phyloP scores from a whole-genome alignment of 2,797 vertebrate genomes.

The Centropyge bicolor region DNA sequence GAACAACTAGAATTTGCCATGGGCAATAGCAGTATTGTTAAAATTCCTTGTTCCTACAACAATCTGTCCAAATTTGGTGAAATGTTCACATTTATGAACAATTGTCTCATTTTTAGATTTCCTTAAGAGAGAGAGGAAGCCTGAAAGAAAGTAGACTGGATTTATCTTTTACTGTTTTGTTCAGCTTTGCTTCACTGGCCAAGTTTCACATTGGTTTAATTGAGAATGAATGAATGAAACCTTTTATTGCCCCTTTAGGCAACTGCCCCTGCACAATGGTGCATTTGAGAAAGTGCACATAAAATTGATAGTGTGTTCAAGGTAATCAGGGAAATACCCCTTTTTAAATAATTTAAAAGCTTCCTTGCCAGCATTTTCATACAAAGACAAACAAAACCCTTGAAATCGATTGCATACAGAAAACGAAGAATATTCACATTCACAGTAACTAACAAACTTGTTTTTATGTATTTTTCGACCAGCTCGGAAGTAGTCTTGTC shows the following conservation, averaged over 20 bases:
- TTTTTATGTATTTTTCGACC: neutral
- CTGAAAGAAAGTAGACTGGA: too few species aligned
- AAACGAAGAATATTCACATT: neutral
- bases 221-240: conserved; percentile 16
- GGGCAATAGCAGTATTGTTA: neutral
- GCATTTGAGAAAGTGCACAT: neutral
- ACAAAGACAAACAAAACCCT: too few species aligned
- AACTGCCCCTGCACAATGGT: neutral
- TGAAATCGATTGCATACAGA: neutral
- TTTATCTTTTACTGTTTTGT: neutral
- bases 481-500: neutral
- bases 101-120: neutral
- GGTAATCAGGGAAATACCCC: neutral
- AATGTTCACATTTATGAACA: too few species aligned
- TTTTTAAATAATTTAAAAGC: too few species aligned
- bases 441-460: neutral
- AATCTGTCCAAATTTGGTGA: neutral
- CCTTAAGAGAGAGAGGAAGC: neutral
- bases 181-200: neutral
- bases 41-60: neutral
- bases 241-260: neutral
- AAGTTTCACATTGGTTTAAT: conserved; percentile 7
- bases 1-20: neutral
- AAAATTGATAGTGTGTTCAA: neutral
- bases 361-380: neutral